These are phyloP conservation scores for Brachionus koreanus DNA, from an alignment of 1,140 invertebrate genomes.

Conservation along the genomic window DNA sequence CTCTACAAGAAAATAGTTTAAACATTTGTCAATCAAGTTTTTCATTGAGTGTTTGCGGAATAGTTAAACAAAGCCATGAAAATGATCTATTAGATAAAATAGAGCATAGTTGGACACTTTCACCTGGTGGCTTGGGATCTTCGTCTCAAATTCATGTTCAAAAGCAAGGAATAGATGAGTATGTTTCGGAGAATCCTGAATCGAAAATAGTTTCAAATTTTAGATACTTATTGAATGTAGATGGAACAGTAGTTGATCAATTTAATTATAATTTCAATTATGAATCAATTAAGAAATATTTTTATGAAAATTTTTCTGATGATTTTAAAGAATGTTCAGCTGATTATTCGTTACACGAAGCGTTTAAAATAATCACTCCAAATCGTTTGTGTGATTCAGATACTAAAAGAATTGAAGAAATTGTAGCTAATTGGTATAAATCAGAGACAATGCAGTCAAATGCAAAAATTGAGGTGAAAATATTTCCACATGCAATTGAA, in stretches of 20 bases:
- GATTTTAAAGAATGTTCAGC: neutral
- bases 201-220: neutral
- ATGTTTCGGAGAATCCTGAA: neutral
- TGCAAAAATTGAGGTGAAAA: neutral
- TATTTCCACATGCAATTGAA: conserved; percentile 12
- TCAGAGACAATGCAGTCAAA: neutral
- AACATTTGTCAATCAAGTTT: neutral
- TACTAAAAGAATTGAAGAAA: neutral
- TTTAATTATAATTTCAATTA: neutral
- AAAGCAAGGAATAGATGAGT: neutral
- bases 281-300: neutral
- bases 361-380: neutral
- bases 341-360: neutral
- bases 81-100: neutral
- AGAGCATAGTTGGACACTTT: neutral
- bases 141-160: neutral
- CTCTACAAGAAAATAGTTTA: neutral
- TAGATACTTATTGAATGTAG: neutral
- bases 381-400: neutral
- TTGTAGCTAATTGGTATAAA: neutral
- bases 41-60: neutral
- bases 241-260: neutral
- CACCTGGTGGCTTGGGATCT: neutral
- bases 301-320: neutral
- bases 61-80: neutral